phyloP scores from a whole-genome alignment of 2,797 vertebrate genomes.

The Enteromius fasciolatus region DNA sequence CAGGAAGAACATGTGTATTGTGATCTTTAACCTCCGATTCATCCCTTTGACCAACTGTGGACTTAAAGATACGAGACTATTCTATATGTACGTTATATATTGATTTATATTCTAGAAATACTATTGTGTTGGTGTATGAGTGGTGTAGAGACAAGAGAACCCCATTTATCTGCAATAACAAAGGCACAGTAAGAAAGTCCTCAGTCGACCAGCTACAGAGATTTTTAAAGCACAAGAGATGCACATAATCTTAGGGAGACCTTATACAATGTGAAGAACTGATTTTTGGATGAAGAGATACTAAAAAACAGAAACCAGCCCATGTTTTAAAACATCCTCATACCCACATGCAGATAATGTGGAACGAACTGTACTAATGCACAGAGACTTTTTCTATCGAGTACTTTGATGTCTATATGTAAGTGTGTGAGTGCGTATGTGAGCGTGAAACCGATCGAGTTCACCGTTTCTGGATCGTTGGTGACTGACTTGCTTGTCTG shows the following conservation, averaged over 20 bases:
- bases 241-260: conserved; percentile 24
- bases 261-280: conserved; percentile 45
- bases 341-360: conserved; percentile 46
- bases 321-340: conserved; percentile 44
- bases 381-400: conserved; percentile 47
- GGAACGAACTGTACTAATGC: conserved; percentile 46
- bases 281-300: conserved; percentile 13
- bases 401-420: conserved; percentile 54
- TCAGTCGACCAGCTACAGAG: conserved; percentile 20
- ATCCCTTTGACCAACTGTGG: conserved; percentile 44
- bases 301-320: conserved; percentile 53
- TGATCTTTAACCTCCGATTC: conserved; percentile 42
- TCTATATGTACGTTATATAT: conserved; percentile 55
- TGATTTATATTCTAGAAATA: conserved; percentile 43
- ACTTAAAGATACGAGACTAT: conserved; percentile 42
- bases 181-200: conserved; percentile 50
- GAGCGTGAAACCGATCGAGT: conserved; percentile 31
- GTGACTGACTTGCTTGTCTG: conserved; percentile 56
- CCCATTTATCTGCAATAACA: conserved; percentile 59
- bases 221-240: conserved; percentile 56
- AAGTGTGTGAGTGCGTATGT: conserved; percentile 28
- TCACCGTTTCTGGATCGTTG: conserved; percentile 46
- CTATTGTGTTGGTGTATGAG: conserved; percentile 51
- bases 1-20: conserved; percentile 42
- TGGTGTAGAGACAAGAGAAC: conserved; percentile 32